Base-by-base conservation (phyloP, 2,113 vertebrate species). In the Nothobranchius furzeri region DNA sequence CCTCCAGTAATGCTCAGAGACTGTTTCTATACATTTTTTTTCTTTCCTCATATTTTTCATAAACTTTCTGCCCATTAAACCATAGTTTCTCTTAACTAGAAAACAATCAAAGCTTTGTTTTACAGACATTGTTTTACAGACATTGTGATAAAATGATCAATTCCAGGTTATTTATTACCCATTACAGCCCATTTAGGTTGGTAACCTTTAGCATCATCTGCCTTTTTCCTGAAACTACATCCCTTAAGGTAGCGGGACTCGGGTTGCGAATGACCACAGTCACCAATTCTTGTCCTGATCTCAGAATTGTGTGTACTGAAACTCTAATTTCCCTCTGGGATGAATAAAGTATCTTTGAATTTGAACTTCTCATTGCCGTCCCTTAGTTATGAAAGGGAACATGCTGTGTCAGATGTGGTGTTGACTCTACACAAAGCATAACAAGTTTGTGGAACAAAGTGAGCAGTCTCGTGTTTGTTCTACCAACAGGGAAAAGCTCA, bases 371-470 rank as follows among this genome's bases (percentile, higher is more conserved):
- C 17, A 2, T 30, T 12, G 52, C 57, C 35, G 58, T 56, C 58
- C 49, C 78, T 49, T 48, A 17, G 45, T 68, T 43, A 17, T 67
- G 58, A 11, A 64, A 77, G 57, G 75, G 83, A 81, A 81, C 83
- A 71, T 3, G 52, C 49, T 60, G 73, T 76, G 68, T 87, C 35
- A 43, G 70, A 79, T 49, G 43, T 58, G 14, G 52, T 89, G 88
- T 90, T 91, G 84, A 86, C 78, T 87, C 89, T 86, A 91, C 90
- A 85, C 80, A 64, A 78, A 73, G 70, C 75, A 57, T 49, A 78
- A 77, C 46, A 24, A 76, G 67, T 64, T 51, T 51, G 68, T 48
- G 60, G 64, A 71, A 56, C 62, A 75, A 64, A 72, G 66, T 76
- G 65, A 70, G 60, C 70, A 37, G 67, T 48, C 47, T 61, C 64